Conservation (phyloP, 2,113 vertebrate genomes). For the Pungitius pungitius region DNA sequence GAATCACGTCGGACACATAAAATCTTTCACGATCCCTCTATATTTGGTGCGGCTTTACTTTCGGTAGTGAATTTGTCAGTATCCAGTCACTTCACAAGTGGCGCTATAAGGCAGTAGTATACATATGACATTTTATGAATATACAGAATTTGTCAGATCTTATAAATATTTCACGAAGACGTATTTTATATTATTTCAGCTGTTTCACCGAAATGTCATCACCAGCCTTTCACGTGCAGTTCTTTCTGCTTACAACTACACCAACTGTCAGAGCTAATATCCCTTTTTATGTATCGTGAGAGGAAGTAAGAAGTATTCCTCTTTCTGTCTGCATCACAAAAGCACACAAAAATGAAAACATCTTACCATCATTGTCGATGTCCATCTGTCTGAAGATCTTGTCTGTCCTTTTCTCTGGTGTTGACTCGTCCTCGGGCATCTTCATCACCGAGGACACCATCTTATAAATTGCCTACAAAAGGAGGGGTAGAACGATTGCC, state of each 20-base stretch:
- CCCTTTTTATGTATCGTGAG: background rate
- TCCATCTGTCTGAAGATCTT: slow-evolving; percentile 99
- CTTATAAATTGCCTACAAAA: slow-evolving; percentile 82
- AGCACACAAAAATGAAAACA: background rate
- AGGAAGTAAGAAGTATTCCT: background rate
- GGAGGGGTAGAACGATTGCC: background rate
- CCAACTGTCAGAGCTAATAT: background rate
- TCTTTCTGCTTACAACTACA: background rate
- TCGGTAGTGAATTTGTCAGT: background rate
- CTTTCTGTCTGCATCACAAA: background rate
- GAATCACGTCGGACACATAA: background rate
- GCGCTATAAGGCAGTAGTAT: background rate
- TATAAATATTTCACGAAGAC: background rate
- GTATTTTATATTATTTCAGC: background rate
- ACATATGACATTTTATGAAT: background rate
- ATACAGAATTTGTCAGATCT: background rate
- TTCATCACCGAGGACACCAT: slow-evolving; percentile 99
- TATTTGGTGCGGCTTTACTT: background rate
- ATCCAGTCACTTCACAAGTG: background rate
- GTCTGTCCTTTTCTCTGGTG: slow-evolving; percentile 96
- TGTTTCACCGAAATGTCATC: background rate
- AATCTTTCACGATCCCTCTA: slow-evolving; percentile 1
- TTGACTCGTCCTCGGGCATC: slow-evolving; percentile 98
- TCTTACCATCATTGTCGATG: slow-evolving; percentile 94
- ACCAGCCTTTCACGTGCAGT: background rate